phyloP scores from a whole-genome alignment of 2,888 invertebrate species.

The Cancer borealis region DNA sequence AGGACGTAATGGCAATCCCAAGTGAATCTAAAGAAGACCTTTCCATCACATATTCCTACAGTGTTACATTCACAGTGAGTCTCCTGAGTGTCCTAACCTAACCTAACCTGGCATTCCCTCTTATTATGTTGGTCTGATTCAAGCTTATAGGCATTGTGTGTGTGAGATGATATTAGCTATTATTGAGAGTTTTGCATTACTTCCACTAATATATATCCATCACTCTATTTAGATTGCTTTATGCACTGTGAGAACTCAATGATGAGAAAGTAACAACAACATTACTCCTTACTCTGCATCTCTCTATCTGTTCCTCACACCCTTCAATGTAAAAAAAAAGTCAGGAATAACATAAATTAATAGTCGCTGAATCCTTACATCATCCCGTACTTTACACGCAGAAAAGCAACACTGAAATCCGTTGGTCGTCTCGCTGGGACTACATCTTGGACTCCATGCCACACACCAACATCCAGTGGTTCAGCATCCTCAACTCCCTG shows the following conservation, averaged over 20 bases:
- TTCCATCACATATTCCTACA: conserved; percentile 91
- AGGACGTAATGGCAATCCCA: conserved; percentile 86
- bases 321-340: not conserved
- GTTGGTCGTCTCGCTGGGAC: conserved; percentile 99
- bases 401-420: conserved; percentile 84
- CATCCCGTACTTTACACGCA: not conserved
- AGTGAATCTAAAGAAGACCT: conserved; percentile 82
- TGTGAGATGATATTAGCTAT: not conserved
- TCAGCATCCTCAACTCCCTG: conserved; percentile 97
- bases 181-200: no score
- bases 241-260: no score
- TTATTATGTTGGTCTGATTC: no score
- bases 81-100: not conserved
- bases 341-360: not conserved
- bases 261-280: no score
- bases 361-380: not conserved
- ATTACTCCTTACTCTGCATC: no score
- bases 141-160: not conserved
- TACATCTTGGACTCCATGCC: conserved; percentile 99
- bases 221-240: no score
- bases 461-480: conserved; percentile 99
- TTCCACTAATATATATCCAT: no score
- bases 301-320: not conserved
- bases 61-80: conserved; percentile 87
- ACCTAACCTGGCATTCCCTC: no score